Evolutionary conservation across 2,113 vertebrate species (phyloP).

Genomic region (Sclerurus mexicanus): DNA sequence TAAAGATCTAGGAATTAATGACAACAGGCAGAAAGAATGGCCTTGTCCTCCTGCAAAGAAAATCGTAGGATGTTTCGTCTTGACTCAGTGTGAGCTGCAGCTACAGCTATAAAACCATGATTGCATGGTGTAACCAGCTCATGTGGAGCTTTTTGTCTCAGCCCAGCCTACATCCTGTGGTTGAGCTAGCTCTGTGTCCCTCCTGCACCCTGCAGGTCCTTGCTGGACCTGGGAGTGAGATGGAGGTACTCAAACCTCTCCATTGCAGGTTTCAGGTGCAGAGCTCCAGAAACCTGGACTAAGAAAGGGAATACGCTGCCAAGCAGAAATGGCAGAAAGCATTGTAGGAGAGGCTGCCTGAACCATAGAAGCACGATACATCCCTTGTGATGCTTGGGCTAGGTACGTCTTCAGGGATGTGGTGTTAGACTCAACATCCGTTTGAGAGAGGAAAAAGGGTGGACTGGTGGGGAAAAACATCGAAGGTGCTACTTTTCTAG

Average conservation of each 20-base stretch:
- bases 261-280: fast-evolving
- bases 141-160: background rate
- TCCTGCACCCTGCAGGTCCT: background rate
- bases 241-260: background rate
- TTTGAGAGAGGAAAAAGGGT: background rate
- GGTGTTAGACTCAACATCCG: background rate
- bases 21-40: background rate
- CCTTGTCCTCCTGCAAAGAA: background rate
- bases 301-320: background rate
- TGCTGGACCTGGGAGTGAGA: background rate
- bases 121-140: background rate
- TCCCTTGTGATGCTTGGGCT: background rate
- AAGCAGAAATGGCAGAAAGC: background rate
- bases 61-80: background rate
- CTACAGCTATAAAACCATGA: background rate
- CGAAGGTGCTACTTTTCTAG: background rate
- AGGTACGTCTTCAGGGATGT: background rate
- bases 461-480: background rate
- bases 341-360: background rate
- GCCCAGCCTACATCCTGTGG: background rate
- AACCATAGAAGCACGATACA: fast-evolving
- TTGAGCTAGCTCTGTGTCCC: background rate
- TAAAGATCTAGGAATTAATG: background rate
- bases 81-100: background rate
- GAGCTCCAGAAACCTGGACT: background rate